phyloP scores from a whole-genome alignment of 2,797 vertebrate species.

The Hypotaenidia philippensis region DNA sequence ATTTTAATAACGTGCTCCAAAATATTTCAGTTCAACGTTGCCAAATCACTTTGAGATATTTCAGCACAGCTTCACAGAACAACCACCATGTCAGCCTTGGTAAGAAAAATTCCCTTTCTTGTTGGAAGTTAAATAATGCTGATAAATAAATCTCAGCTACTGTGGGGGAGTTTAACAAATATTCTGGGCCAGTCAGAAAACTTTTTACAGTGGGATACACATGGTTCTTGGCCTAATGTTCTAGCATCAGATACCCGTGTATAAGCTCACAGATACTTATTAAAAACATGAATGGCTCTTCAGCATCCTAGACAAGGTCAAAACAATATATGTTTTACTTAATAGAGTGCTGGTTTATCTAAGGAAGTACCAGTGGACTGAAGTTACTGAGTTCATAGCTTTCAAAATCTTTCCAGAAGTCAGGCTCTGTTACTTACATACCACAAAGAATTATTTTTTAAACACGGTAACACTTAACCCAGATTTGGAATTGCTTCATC shows the following conservation, averaged over 20 bases:
- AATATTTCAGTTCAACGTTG: neutral
- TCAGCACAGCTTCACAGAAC: neutral
- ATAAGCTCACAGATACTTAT: neutral
- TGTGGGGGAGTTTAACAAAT: neutral
- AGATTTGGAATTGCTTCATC: constrained; percentile 41
- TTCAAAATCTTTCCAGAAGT: neutral
- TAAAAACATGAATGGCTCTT: neutral
- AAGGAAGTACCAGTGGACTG: neutral
- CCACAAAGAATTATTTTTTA: neutral
- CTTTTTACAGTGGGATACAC: neutral
- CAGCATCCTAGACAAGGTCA: neutral
- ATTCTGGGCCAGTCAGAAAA: neutral
- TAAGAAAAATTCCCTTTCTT: neutral
- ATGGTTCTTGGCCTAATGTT: neutral
- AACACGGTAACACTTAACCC: neutral
- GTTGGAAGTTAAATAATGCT: neutral
- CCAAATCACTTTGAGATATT: neutral
- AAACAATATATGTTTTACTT: neutral
- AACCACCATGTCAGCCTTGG: neutral
- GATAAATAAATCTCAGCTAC: neutral
- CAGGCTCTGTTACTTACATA: neutral
- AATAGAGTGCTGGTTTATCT: neutral
- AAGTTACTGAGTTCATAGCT: neutral
- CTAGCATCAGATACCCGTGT: neutral
- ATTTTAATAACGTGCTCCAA: neutral